A percentile compares a stretch with the other conserved stretches of the same genome.
Conservation (phyloP, 1,140 invertebrate genomes). For the Trichonephila clavata region DNA sequence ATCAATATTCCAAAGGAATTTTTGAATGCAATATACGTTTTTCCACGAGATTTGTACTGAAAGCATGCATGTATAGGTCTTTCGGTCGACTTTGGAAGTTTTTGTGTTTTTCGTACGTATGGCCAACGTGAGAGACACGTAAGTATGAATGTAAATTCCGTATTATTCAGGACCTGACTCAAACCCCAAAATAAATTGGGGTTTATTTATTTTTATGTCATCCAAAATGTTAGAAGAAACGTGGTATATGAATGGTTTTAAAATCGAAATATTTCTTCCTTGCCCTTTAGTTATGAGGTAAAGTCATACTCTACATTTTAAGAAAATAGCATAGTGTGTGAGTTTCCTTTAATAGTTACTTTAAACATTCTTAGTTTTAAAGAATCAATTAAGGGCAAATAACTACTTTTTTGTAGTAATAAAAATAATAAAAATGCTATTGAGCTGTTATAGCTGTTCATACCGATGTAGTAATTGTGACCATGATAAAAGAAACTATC, state of each 20-base stretch:
- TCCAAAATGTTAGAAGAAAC: background rate
- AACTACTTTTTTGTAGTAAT: too few relatives aligned
- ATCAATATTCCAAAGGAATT: background rate
- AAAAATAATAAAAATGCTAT: too few relatives aligned
- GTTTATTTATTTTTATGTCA: constrained; percentile 31
- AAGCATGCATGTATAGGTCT: background rate
- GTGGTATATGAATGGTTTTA: background rate
- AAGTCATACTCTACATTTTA: too few relatives aligned
- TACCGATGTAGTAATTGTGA: too few relatives aligned
- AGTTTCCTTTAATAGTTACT: too few relatives aligned
- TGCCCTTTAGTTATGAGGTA: too few relatives aligned
- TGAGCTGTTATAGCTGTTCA: too few relatives aligned
- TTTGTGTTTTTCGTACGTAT: constrained; percentile 7
- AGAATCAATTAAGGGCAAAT: too few relatives aligned
- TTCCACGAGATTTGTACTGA: background rate
- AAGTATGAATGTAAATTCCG: constrained; percentile 28
- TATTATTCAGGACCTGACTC: constrained; percentile 29
- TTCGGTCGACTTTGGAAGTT: background rate
- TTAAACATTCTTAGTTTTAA: too few relatives aligned
- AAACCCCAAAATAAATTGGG: constrained; percentile 10
- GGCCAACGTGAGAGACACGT: background rate
- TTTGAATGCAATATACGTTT: background rate
- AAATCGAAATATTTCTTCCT: background rate
- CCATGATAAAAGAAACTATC: too few relatives aligned
- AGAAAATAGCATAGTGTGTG: too few relatives aligned